Evolutionary conservation across 2,797 vertebrate genomes (phyloP), one percentile per base, ranked within the genome.

Genomic region (Macroramphosus scolopax): DNA sequence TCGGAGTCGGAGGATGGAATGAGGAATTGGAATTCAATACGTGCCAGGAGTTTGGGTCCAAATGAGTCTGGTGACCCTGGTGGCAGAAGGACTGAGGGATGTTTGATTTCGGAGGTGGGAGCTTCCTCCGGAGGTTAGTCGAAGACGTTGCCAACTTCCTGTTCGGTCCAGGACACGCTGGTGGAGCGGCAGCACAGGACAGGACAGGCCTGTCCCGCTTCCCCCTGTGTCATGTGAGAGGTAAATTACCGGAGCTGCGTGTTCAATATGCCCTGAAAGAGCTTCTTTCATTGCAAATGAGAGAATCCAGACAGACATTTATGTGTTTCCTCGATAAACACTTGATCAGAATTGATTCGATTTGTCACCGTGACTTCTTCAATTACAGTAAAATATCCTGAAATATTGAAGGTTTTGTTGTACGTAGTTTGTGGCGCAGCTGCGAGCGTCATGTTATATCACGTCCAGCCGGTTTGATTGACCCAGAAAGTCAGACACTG

Each of bases 141-240:
- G 1, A 37, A 33, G 47, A n/a, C 35, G 6, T 18, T 35, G 46
- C 24, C 37, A 15, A 43, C 32, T 64, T 77, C 63, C 72, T 72
- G 55, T 20, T 63, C 17, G 45, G 58, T 42, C 55, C n/a, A 65
- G 39, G 26, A 38, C 42, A 22, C 8, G 1, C 2, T 8, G 34
- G 26, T 5, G 10, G 6, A 50, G 33, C 28, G n/a, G 51, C n/a
- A n/a, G n/a, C n/a, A n/a, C 16, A 17, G 26, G 1, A 38, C 46
- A 9, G 20, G 14, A 18, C 40, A 12, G 33, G 29, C 8, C 22
- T 24, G 39, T 33, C 16, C 29, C 4, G 11, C 36, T 22, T 65
- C 40, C 24, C 15, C 28, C 49, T 37, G 1, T 33, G 46, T 42
- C 10, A 1, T 47, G 46, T 41, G 36, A 29, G 30, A n/a, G 31